These are phyloP conservation scores for Malurus alboscapulatus DNA, from an alignment of 2,113 vertebrate genomes.

Conservation along the genomic window DNA sequence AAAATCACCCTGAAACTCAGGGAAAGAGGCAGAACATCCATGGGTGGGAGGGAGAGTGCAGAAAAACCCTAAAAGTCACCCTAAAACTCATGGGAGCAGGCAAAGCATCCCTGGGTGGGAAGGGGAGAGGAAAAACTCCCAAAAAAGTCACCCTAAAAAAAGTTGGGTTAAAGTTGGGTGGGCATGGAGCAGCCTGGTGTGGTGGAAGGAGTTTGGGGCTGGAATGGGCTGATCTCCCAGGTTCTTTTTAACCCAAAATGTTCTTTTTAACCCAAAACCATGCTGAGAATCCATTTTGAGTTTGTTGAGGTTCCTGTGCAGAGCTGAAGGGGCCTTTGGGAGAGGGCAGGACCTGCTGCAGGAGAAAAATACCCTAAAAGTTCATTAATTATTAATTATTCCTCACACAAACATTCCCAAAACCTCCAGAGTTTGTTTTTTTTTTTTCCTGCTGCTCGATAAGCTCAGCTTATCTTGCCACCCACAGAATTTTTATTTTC, in stretches of 20 bases:
- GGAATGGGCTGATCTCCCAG: rapidly evolving
- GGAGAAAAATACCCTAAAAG: not conserved
- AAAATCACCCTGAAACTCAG: too few species aligned
- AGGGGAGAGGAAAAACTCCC: too few species aligned
- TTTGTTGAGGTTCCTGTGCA: not conserved
- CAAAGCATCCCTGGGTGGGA: too few species aligned
- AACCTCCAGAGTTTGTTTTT: not conserved
- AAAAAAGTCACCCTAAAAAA: too few species aligned
- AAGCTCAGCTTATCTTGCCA: not conserved
- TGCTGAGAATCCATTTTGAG: too few species aligned
- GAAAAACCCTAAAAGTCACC: too few species aligned
- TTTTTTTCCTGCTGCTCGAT: not conserved
- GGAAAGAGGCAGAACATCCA: too few species aligned
- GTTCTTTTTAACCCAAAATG: not conserved
- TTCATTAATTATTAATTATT: not conserved
- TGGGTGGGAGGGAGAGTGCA: too few species aligned
- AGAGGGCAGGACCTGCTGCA: not conserved
- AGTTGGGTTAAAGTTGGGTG: not conserved
- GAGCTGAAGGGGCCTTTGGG: not conserved
- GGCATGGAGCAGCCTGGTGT: not conserved
- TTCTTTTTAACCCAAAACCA: too few species aligned
- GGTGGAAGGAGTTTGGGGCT: not conserved
- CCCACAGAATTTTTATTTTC: too few species aligned
- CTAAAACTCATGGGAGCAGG: too few species aligned
- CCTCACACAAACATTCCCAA: not conserved